Evolutionary conservation across 1,140 invertebrate genomes (phyloP), one percentile per base, ranked within the genome.

Genomic region (Tetramorium alpestre): DNA sequence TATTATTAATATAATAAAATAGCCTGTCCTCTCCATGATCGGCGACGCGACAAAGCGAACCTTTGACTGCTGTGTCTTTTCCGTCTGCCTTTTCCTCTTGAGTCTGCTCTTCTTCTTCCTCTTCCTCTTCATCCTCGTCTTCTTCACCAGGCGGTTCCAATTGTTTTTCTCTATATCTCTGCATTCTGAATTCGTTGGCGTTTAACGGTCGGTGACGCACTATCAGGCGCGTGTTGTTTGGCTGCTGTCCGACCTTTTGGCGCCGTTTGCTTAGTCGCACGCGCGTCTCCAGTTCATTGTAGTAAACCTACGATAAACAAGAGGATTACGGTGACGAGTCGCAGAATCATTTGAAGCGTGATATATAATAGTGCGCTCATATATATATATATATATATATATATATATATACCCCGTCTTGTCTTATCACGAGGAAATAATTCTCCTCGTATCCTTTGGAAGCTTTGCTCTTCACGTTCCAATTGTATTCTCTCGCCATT

Each of bases 391-490:
- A 22, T 22, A 22, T 22, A n/a, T 72, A 13, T n/a, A 16, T 47
- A 69, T 72, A 3, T 44, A 10, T 44, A 44, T 88, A 58, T 86
- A 95, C 98, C 67, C 97, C 98, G 93, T 99, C 98, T 89, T 98
- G 97, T 76, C 98, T 96, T 75, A 99, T 97, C 80, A 99, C 98
- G 95, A 99, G 98, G 95, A 99, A 99, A 94, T 99, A 99, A 95
- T 99, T 99, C 95, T 99, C 99, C 95, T 99, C 99, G 93, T 99
- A 99, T 56, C 99, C 99, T 94, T 99, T 99, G 0, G 98, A 99
- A 0, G 98, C 97, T 96, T 99, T 99, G 94, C 98, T 99, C 94
- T 99, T 99, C 2, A 99, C 99, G 95, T 99, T 99, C 99, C 99
- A 99, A 92, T 99, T 99, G 93, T 99, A 99, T 94, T 99, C 98